phyloP scores from a whole-genome alignment of 2,888 invertebrate genomes.

The Cephus spinipes region DNA sequence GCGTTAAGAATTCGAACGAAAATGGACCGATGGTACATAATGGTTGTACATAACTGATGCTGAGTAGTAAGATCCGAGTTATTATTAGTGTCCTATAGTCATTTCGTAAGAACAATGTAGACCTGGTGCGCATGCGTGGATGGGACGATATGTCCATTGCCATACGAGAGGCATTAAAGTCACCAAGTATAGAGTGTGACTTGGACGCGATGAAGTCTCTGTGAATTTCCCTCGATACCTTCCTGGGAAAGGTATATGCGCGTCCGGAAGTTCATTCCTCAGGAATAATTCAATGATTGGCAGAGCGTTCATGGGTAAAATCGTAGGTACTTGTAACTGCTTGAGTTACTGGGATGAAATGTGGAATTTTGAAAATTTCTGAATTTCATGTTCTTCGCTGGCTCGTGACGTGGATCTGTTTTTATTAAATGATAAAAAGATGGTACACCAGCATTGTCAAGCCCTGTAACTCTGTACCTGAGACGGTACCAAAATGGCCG shows the following conservation, averaged over 20 bases:
- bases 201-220: not conserved
- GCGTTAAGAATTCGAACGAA: not conserved
- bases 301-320: not conserved
- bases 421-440: not conserved
- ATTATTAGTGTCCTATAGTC: not conserved
- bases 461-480: not conserved
- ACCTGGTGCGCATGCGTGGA: not conserved
- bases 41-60: not conserved
- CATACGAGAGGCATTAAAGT: not conserved
- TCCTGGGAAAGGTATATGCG: not conserved
- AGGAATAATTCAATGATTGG: not conserved
- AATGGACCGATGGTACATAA: not conserved
- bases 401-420: not conserved
- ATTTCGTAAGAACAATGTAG: not conserved
- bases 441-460: not conserved
- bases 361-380: not conserved
- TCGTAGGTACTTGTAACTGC: not conserved
- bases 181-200: not conserved
- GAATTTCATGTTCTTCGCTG: not conserved
- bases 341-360: not conserved
- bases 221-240: not conserved
- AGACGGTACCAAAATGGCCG: constrained; percentile 58
- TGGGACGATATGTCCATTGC: not conserved
- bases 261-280: not conserved
- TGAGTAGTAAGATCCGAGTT: not conserved